Evolutionary conservation across 2,113 vertebrate genomes (phyloP), one percentile per base, ranked within the genome.

Genomic region (Serilophus lunatus): DNA sequence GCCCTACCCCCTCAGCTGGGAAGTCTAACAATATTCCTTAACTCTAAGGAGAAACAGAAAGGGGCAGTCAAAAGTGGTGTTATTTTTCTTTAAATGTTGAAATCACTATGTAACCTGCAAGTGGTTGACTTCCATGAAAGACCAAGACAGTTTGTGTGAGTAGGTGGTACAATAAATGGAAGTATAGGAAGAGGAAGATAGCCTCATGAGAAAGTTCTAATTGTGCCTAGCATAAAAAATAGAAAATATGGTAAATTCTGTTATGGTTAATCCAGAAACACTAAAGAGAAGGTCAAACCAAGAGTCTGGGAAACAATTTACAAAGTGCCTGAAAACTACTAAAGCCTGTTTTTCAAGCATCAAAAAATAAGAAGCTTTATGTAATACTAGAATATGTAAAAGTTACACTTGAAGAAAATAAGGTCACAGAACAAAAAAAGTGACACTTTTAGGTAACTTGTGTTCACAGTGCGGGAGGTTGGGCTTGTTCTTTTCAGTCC

Each of bases 301-400:
- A 77, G 88, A 87, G 44, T 57, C 56, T 74, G 23, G 54, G 64
- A 23, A 89, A 38, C 51, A 57, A 70, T 80, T 88, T 88, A 72
- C 50, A 76, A 86, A 29, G 47, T 88, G 33, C 15, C 47, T 63
- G 83, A 70, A 88, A 91, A 83, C n/a, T 83, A 53, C 38, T 91
- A 42, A 80, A 91, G 28, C 40, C 35, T 80, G 4, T 9, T 76
- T 80, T 82, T 83, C 50, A 91, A 51, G 33, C 2, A 3, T 60
- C 24, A 80, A 68, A n/a, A 83, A 91, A 68, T 35, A 56, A 83
- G 54, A 29, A 88, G 9, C 18, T 88, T 86, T 54, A 81, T 92
- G 54, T 92, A 95, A 44, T 47, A 33, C 36, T 77, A 44, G 83
- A 68, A 91, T 77, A 35, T 51, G 29, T 51, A 29, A 29, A 80